Percentiles rank a stretch among this genome's conserved stretches.
These are phyloP conservation scores for Pomacea canaliculata DNA, from an alignment of 2,888 invertebrate genomes.

Conservation along the genomic window DNA sequence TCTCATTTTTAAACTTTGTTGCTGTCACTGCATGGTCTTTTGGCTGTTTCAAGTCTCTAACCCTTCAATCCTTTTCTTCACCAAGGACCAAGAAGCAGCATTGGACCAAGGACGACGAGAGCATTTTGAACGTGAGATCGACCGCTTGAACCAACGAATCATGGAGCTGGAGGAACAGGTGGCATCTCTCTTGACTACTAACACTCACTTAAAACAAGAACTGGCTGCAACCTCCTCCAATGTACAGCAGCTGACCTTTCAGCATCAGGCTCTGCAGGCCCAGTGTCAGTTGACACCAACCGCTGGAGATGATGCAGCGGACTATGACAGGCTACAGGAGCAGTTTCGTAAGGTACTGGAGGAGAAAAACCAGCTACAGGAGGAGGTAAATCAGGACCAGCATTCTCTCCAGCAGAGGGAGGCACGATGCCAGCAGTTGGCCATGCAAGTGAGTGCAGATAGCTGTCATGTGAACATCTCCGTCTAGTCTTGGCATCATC, in stretches of 20 bases:
- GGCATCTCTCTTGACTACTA: constrained; percentile 41
- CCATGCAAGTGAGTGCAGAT: constrained; percentile 52
- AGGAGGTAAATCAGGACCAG: constrained; percentile 50
- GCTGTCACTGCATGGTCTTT: too few species aligned
- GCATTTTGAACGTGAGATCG: constrained; percentile 53
- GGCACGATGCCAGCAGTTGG: constrained; percentile 60
- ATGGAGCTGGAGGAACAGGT: constrained; percentile 53
- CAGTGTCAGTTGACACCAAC: constrained; percentile 43
- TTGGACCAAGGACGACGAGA: constrained; percentile 45
- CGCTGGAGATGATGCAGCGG: constrained; percentile 36
- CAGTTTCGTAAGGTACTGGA: constrained; percentile 55
- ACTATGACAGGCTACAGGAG: constrained; percentile 52
- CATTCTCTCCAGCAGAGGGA: constrained; percentile 55
- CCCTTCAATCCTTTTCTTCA: too few species aligned
- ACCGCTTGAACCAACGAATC: constrained; percentile 44
- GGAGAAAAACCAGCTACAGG: constrained; percentile 53
- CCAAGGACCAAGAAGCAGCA: constrained; percentile 29
- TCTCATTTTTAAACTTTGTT: too few species aligned
- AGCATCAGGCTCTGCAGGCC: constrained; percentile 48
- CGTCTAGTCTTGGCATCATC: neutral
- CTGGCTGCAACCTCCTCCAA: constrained; percentile 28
- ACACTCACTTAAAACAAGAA: constrained; percentile 45
- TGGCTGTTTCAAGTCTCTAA: too few species aligned
- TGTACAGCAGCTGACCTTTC: constrained; percentile 51
- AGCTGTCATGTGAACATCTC: neutral